Evolutionary conservation across 2,797 vertebrate species (phyloP), one percentile per base, ranked within the genome.

Genomic region (Siniperca scherzeri): DNA sequence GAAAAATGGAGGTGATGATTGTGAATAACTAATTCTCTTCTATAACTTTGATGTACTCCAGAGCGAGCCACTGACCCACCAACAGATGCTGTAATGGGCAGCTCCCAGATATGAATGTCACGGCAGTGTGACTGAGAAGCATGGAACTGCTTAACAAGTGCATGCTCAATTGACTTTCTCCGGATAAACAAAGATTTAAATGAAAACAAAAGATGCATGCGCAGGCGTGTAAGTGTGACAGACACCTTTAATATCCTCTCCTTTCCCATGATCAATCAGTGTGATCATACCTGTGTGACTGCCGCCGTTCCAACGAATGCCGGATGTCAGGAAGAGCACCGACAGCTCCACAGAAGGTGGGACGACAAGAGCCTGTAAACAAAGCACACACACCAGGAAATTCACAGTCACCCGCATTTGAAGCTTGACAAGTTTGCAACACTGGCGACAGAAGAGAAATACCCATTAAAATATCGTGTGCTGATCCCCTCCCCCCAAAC

Each of bases 191-290:
- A 81, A 91, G 62, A 80, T 82, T 87, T 64, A 53, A 88, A 87
- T 79, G 85, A 88, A 87, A 88, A 84, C 76, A 82, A 88, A 91
- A 83, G 74, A 80, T 27, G 84, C 70, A 73, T 60, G 83, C 27
- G 52, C 17, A 16, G n/a, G 80, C 66, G 65, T 82, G 77, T 73
- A 64, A 71, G 73, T 69, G 76, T 92, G 97, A 97, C 97, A 97
- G 97, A 95, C 96, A 96, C 93, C 95, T 96, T 95, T 95, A 95
- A 96, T 97, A 97, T 94, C 96, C 95, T 96, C 93, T 91, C 84
- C 88, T 89, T 94, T 96, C 80, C 76, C 61, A 88, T 89, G 93
- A 94, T 95, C 94, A 95, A 94, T 94, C 68, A 90, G 88, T 82
- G 88, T 84, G 92, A 95, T 93, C 91, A 80, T 96, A 96, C 96